Evolutionary conservation across 2,888 invertebrate species (phyloP), one percentile per base, ranked within the genome.

Genomic region (Idaea dimidiata): DNA sequence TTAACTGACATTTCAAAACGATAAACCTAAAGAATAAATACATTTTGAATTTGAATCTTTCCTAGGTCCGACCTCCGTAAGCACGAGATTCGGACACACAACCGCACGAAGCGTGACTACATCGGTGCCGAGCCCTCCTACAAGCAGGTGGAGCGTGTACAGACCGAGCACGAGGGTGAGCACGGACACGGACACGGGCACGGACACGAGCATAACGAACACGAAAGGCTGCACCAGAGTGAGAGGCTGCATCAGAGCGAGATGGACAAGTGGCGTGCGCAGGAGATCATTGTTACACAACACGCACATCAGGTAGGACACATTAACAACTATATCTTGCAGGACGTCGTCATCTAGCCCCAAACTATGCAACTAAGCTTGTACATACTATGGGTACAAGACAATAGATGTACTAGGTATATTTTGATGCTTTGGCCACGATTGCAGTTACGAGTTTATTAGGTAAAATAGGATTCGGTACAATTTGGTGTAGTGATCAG

Each of bases 41-140:
- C n/a, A n/a, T n/a, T n/a, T n/a, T n/a, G n/a, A 7, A 10, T 0
- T 8, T n/a, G n/a, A n/a, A 24, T 59, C 7, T 54, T 24, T 66
- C 56, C 7, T 56, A 92, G 91, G 74, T 90, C 91, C 0, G 91
- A 92, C 54, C 82, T 91, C 0, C 86, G 92, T n/a, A 92, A 92
- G 65, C 92, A 92, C 74, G 91, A 91, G 70, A 90, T 91, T 18
- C 82, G 88, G 5, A 84, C 80, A 59, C 92, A 92, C 81, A 89
- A 91, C 64, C 86, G 92, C 33, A 79, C 82, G n/a, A 92, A 92
- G 62, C 87, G 91, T 16, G 89, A 88, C 72, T 91, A 91, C 75
- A 75, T 91, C 8, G 92, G 92, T 69, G 91, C 91, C 32, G 92
- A 92, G 72, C 91, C 91, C 0, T 77, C 90, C 0, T 92, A 92